Evolutionary conservation across 2,888 invertebrate genomes (phyloP).

Genomic region (Callyntrura sp.): DNA sequence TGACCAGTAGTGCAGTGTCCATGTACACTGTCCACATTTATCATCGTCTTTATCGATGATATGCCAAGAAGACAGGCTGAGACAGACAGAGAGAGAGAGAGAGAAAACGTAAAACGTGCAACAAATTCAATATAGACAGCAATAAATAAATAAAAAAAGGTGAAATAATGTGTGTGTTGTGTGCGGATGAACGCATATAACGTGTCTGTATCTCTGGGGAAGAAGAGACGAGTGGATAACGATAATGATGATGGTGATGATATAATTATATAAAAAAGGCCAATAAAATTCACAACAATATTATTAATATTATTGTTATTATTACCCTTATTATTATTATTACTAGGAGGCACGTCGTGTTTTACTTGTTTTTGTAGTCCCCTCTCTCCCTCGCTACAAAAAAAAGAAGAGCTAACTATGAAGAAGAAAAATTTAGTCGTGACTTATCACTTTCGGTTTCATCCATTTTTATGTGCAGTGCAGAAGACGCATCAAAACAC

Average conservation of each 20-base stretch:
- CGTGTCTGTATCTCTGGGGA: not conserved
- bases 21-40: not conserved
- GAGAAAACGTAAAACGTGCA: conserved; percentile 3
- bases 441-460: conserved; percentile 53
- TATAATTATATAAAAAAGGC: conserved; percentile 35
- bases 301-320: not conserved
- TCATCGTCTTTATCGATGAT: conserved; percentile 6
- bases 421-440: not conserved
- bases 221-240: not conserved
- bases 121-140: conserved; percentile 11
- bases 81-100: not conserved
- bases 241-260: conserved; percentile 24
- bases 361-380: not conserved
- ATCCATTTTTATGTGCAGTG: not conserved
- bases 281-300: not conserved
- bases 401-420: not conserved
- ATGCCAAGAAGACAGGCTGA: too few relatives aligned
- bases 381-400: not conserved
- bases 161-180: not conserved
- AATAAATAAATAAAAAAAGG: conserved; percentile 16
- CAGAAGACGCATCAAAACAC: not conserved
- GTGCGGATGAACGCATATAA: not conserved
- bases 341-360: not conserved
- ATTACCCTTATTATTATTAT: not conserved
- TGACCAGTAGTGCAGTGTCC: not conserved